These are phyloP conservation scores for Oophaga sylvatica DNA, from an alignment of 2,797 vertebrate genomes.

Conservation along the genomic window DNA sequence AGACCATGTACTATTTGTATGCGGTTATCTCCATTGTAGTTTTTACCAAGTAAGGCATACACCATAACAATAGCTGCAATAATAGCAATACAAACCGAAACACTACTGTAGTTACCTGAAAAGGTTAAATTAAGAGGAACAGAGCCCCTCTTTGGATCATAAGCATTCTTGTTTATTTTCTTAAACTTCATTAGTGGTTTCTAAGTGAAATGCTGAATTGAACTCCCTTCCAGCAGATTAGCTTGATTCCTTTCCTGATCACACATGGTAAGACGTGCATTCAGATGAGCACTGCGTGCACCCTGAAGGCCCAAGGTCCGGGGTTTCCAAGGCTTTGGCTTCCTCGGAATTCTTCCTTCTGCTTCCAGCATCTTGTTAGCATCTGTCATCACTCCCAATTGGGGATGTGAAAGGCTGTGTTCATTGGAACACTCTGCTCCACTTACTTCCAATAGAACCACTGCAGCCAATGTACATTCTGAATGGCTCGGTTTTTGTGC, in stretches of 20 bases:
- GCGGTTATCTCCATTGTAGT: too few relatives aligned
- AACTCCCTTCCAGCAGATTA: conserved; percentile 31
- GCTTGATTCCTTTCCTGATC: conserved; percentile 26
- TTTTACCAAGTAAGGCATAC: too few relatives aligned
- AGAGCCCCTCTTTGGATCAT: background rate
- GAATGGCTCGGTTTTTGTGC: conserved; percentile 18
- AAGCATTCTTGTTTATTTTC: conserved; percentile 3
- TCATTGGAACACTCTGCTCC: conserved; percentile 49
- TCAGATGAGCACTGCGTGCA: conserved; percentile 53
- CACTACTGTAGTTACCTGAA: background rate
- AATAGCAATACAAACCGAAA: background rate
- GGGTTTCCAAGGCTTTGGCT: conserved; percentile 41
- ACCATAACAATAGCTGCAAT: too few relatives aligned
- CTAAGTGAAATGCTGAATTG: conserved; percentile 23
- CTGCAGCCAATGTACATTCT: conserved; percentile 3
- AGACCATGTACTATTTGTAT: too few relatives aligned
- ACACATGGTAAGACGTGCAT: conserved; percentile 43
- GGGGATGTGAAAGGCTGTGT: conserved; percentile 40
- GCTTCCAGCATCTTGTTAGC: conserved; percentile 53
- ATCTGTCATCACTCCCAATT: conserved; percentile 44
- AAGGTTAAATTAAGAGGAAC: background rate
- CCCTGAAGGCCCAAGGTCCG: conserved; percentile 44
- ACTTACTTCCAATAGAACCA: conserved; percentile 40
- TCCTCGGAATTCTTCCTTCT: conserved; percentile 47
- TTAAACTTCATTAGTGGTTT: conserved; percentile 12